Conservation (phyloP, 2,113 vertebrate genomes). For the Actinemys pallida region DNA sequence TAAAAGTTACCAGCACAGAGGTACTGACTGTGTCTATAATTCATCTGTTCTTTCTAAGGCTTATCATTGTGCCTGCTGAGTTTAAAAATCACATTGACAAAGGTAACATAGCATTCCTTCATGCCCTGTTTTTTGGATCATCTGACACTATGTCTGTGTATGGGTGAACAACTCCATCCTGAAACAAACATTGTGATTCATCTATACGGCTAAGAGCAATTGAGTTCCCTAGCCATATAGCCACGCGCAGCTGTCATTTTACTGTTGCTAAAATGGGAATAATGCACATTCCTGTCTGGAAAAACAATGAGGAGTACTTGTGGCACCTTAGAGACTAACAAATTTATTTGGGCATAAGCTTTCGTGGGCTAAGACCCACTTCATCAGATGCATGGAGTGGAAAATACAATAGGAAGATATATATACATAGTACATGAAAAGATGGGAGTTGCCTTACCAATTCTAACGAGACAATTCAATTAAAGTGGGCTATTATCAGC, state of each 20-base stretch:
- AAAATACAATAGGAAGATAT: too few relatives aligned
- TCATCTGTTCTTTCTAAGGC: fast-evolving
- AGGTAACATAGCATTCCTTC: not conserved
- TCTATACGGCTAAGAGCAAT: not conserved
- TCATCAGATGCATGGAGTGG: too few relatives aligned
- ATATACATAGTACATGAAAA: too few relatives aligned
- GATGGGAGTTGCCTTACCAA: too few relatives aligned
- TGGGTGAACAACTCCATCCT: not conserved
- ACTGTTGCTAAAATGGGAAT: not conserved
- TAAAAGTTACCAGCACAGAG: not conserved
- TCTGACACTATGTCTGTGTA: not conserved
- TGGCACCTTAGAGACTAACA: too few relatives aligned
- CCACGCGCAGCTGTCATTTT: not conserved
- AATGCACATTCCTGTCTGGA: not conserved
- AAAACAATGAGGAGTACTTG: too few relatives aligned
- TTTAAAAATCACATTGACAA: not conserved
- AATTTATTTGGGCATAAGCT: too few relatives aligned
- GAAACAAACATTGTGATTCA: not conserved
- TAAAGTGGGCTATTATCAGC: too few relatives aligned
- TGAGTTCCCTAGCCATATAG: fast-evolving
- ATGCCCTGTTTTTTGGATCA: not conserved
- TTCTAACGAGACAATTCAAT: too few relatives aligned
- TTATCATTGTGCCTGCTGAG: not conserved
- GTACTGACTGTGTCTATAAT: fast-evolving
- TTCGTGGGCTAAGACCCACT: too few relatives aligned